A percentile compares a stretch with the other conserved stretches of the same genome.
Conservation (phyloP, 2,113 vertebrate genomes). For the Corythoichthys intestinalis region DNA sequence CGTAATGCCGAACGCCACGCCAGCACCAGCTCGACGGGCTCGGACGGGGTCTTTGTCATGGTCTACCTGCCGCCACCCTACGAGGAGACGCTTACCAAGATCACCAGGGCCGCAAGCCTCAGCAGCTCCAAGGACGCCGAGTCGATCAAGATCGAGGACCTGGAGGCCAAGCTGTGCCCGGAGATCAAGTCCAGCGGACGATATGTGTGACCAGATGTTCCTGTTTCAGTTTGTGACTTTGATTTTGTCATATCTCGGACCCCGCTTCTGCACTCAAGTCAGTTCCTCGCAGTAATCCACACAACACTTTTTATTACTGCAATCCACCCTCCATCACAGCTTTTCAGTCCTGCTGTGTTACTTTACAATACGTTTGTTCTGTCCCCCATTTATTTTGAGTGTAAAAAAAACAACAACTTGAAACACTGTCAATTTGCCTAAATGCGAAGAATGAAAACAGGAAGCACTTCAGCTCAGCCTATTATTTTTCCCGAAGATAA, state of each 20-base stretch:
- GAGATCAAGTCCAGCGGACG: slow-evolving; percentile 45
- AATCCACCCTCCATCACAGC: too few species aligned
- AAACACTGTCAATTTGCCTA: too few species aligned
- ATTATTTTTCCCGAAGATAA: too few species aligned
- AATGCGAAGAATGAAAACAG: too few species aligned
- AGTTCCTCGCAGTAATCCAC: background rate
- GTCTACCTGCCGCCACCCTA: slow-evolving; percentile 80
- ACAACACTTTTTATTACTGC: background rate
- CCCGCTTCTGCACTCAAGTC: background rate
- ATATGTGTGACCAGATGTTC: slow-evolving; percentile 33
- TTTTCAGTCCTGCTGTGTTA: too few species aligned
- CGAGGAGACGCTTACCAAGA: slow-evolving; percentile 81
- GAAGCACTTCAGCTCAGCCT: too few species aligned
- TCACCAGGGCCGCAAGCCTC: slow-evolving; percentile 66
- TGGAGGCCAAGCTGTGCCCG: slow-evolving; percentile 61
- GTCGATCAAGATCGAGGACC: slow-evolving; percentile 57
- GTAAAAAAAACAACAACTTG: too few species aligned
- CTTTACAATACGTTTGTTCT: too few species aligned
- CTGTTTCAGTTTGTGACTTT: background rate
- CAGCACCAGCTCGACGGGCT: slow-evolving; percentile 66
- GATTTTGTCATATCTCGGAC: background rate
- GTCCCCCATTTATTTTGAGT: too few species aligned
- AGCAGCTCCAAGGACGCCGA: slow-evolving; percentile 61
- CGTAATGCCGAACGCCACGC: slow-evolving; percentile 54
- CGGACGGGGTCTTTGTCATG: slow-evolving; percentile 72